Percentiles rank a stretch among this genome's conserved stretches.
These are phyloP conservation scores for Melanostigma gelatinosum DNA, from an alignment of 2,113 vertebrate genomes.

Conservation along the genomic window DNA sequence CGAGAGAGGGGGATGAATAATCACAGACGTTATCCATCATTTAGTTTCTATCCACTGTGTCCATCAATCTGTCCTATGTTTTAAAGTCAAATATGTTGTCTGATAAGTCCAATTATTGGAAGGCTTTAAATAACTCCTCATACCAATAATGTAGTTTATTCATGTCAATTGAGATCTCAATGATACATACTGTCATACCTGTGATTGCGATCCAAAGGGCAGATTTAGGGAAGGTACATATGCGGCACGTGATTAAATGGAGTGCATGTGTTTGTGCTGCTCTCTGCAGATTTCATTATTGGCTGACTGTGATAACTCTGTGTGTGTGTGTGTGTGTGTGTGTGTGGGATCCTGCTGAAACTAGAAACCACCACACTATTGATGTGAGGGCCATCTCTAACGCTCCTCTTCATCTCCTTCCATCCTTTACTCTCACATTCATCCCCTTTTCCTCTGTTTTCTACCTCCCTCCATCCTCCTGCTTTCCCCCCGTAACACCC, in stretches of 20 bases:
- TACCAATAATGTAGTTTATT: not conserved
- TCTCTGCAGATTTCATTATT: constrained; percentile 50
- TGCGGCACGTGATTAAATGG: constrained; percentile 11
- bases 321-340: constrained; percentile 13
- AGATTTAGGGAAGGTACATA: not conserved
- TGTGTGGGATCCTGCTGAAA: constrained; percentile 47
- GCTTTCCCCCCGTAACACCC: not conserved
- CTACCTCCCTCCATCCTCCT: not conserved
- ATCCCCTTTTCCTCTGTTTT: not conserved
- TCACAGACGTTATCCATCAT: not conserved
- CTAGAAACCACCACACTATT: constrained; percentile 41
- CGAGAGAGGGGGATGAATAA: constrained; percentile 5
- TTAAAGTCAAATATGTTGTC: not conserved
- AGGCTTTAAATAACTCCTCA: not conserved
- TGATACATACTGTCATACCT: not conserved
- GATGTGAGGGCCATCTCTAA: constrained; percentile 41
- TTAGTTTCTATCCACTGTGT: not conserved
- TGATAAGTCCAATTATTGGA: not conserved
- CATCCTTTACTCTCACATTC: constrained; percentile 31
- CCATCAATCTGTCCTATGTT: not conserved
- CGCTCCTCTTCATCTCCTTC: constrained; percentile 29
- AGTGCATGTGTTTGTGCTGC: constrained; percentile 37
- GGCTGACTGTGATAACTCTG: constrained; percentile 31
- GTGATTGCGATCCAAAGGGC: not conserved
- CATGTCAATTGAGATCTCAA: not conserved